Percentiles rank a stretch among this genome's conserved stretches.
Conservation (phyloP, 2,113 vertebrate genomes). For the Plotosus lineatus region DNA sequence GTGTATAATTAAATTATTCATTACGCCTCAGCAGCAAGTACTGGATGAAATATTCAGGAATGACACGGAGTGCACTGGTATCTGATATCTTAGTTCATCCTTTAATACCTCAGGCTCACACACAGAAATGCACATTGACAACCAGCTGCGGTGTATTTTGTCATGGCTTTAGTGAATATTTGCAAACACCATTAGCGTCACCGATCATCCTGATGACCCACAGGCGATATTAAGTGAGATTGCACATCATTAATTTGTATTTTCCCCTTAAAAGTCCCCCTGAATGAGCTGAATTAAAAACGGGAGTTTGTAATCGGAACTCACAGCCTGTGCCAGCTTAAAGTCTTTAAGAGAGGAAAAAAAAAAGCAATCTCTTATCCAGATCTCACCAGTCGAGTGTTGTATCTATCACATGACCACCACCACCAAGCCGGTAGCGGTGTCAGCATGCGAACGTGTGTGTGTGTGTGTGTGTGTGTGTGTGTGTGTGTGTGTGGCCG, state of each 20-base stretch:
- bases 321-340: neutral
- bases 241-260: constrained; percentile 52
- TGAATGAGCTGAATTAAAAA: constrained; percentile 3
- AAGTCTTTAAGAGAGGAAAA: too few relatives aligned
- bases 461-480: too few relatives aligned
- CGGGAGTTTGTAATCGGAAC: neutral
- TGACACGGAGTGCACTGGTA: neutral
- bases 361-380: too few relatives aligned
- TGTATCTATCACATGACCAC: too few relatives aligned
- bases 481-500: too few relatives aligned
- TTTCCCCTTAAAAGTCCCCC: constrained; percentile 40
- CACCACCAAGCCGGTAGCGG: too few relatives aligned
- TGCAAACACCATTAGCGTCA: constrained; percentile 39
- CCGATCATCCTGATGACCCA: constrained; percentile 47
- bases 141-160: neutral
- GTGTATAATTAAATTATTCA: neutral
- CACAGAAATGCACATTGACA: neutral
- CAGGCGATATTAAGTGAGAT: constrained; percentile 34
- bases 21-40: neutral
- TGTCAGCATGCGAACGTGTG: too few relatives aligned
- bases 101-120: neutral
- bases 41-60: neutral
- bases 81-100: neutral
- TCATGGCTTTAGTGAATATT: constrained; percentile 48
- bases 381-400: too few relatives aligned